These are phyloP conservation scores for Lithophane socia DNA, from an alignment of 2,888 invertebrate genomes.

Conservation along the genomic window DNA sequence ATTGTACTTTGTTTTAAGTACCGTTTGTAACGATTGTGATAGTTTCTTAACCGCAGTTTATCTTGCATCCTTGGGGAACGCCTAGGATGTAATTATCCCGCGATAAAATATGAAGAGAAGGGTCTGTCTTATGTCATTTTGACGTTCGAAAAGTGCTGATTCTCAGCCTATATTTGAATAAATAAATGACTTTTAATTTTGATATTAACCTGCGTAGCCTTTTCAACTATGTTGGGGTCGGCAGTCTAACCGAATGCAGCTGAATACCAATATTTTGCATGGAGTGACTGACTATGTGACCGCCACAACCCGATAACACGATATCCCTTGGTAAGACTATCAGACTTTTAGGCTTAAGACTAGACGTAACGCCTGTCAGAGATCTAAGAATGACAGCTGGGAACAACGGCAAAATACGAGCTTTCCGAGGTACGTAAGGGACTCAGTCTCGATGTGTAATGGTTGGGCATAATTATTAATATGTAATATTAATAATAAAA, in stretches of 20 bases:
- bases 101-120: neutral
- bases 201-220: neutral
- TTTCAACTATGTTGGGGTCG: neutral
- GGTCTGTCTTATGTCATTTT: too few species aligned
- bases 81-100: neutral
- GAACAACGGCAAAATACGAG: neutral
- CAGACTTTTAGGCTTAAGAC: neutral
- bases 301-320: neutral
- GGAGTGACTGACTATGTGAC: neutral
- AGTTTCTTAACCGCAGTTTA: neutral
- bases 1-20: constrained; percentile 28
- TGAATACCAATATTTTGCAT: neutral
- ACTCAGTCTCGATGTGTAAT: neutral
- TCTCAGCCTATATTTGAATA: too few species aligned
- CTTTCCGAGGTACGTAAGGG: neutral
- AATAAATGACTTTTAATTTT: too few species aligned
- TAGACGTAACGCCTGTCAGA: neutral
- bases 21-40: neutral
- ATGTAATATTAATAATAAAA: too few species aligned
- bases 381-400: neutral
- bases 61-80: neutral
- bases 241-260: neutral
- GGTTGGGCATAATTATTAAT: neutral
- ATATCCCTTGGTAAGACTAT: neutral
- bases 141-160: too few species aligned